Base-by-base conservation (phyloP, 1,140 invertebrate genomes). In the Oreohelix idahoensis region DNA sequence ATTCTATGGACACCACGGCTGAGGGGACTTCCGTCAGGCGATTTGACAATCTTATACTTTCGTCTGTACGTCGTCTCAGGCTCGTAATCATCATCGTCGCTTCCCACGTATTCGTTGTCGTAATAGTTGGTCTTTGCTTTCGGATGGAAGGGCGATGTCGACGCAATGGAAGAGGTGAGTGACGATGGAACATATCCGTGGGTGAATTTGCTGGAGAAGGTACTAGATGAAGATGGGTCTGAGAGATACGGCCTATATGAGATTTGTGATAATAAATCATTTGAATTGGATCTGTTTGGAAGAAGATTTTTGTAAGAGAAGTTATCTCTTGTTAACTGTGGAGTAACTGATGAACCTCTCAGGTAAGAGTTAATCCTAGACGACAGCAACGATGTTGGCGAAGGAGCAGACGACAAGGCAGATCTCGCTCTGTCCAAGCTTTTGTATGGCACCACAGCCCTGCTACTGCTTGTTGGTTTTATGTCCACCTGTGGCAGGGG, bases 81-180 rank as follows among this genome's bases (percentile, higher is more conserved):
- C 45, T 75, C 70, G 71, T 82, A 51, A 29, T 82, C 71, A 15
- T 82, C 80, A 39, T 75, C 80, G 15, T 82, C 80, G 32, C 45
- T 38, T 5, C 36, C 51, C 0, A 1, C 70, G 32, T 36, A 53
- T 11, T 79, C 78, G 70, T 36, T 39, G 42, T 71, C 5, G n/a
- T 75, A 29, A 17, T 1, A 53, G 26, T 8, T 53, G 26, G 15
- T 20, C 32, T 23, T 66, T 2, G 26, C 17, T 42, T 8, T 36
- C 1, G 77, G 26, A n/a, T 42, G 5, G 32, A 20, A 66, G 1
- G 58, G 51, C 53, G 69, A 82, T 8, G 23, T 8, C 5, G 79
- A 51, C 36, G 69, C 15, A 69, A 49, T 73, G 1, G 38, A 35
- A 66, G 58, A 70, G 0, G 66, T 29, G 13, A 10, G 23, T 38